phyloP scores from a whole-genome alignment of 1,140 invertebrate species.

The Pseudachorutes palmiensis region DNA sequence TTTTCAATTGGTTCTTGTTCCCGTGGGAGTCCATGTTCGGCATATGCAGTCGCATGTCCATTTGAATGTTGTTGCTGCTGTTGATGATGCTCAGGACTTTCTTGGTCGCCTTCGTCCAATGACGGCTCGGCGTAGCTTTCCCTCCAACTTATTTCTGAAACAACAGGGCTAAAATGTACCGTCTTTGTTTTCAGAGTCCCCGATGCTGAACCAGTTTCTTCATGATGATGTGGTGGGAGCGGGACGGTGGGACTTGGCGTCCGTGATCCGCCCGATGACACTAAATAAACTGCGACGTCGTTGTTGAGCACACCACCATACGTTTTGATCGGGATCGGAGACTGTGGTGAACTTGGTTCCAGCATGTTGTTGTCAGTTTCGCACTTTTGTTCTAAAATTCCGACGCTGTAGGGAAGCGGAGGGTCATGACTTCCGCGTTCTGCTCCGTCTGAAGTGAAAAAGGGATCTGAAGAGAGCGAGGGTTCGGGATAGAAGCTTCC shows the following conservation, averaged over 20 bases:
- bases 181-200: slow-evolving; percentile 9
- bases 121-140: slow-evolving; percentile 35
- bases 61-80: not conserved
- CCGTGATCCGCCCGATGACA: slow-evolving; percentile 20
- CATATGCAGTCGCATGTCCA: not conserved
- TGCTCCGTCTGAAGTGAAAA: not conserved
- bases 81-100: not conserved
- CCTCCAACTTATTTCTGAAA: slow-evolving; percentile 36
- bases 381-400: not conserved
- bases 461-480: not conserved
- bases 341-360: too few relatives aligned
- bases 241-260: slow-evolving; percentile 31
- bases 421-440: not conserved
- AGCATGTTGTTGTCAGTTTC: too few relatives aligned
- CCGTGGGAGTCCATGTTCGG: too few relatives aligned
- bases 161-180: slow-evolving; percentile 17
- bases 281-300: slow-evolving; percentile 34
- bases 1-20: slow-evolving; percentile 12
- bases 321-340: slow-evolving; percentile 22
- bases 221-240: not conserved
- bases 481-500: not conserved
- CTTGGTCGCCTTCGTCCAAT: slow-evolving; percentile 20
- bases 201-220: not conserved
- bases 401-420: too few relatives aligned
- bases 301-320: slow-evolving; percentile 27